phyloP scores from a whole-genome alignment of 2,888 invertebrate genomes.

The Aethes cnicana region DNA sequence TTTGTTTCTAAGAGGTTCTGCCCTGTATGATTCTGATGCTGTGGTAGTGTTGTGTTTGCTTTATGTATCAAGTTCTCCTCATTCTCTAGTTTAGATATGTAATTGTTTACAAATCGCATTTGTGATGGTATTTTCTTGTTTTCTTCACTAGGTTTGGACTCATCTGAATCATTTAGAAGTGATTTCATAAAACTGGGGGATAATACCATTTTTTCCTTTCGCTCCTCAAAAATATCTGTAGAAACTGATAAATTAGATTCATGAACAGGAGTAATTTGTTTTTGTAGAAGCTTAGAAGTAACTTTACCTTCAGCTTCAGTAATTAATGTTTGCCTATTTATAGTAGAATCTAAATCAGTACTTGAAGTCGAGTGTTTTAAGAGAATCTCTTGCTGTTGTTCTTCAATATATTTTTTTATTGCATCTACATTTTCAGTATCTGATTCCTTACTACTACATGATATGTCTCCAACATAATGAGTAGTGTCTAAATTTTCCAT shows the following conservation, averaged over 20 bases:
- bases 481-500: slow-evolving; percentile 39
- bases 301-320: not conserved
- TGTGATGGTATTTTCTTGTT: not conserved
- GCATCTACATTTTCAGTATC: slow-evolving; percentile 68
- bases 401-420: slow-evolving; percentile 65
- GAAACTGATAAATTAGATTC: not conserved
- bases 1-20: slow-evolving; percentile 5
- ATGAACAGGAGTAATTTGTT: slow-evolving; percentile 2
- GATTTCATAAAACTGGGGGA: slow-evolving; percentile 2
- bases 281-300: slow-evolving; percentile 5
- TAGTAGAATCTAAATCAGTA: not conserved
- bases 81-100: slow-evolving; percentile 1
- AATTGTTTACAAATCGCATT: not conserved
- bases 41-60: slow-evolving; percentile 1
- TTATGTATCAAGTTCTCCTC: slow-evolving; percentile 1
- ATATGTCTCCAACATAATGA: slow-evolving; percentile 34
- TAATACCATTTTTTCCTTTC: slow-evolving; percentile 1
- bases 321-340: not conserved
- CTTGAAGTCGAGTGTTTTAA: not conserved
- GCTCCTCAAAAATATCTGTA: not conserved
- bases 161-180: slow-evolving; percentile 7
- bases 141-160: not conserved
- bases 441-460: slow-evolving; percentile 50
- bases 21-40: too few species aligned
- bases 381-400: slow-evolving; percentile 56